Evolutionary conservation across 2,113 vertebrate genomes (phyloP).

Genomic region (Tilapia sparmanii): DNA sequence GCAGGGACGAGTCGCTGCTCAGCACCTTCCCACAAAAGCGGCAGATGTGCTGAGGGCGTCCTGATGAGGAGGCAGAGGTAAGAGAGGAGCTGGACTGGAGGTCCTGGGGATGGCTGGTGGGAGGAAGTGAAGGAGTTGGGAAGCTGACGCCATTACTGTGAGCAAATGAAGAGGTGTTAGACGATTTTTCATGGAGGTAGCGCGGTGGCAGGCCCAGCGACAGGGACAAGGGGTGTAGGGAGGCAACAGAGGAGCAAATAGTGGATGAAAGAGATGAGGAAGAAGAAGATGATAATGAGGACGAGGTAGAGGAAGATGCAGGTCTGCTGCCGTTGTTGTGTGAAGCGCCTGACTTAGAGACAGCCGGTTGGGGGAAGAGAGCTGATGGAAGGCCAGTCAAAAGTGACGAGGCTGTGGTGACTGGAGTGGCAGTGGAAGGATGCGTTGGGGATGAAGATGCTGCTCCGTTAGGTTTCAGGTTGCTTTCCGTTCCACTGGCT

Average conservation of each 20-base stretch:
- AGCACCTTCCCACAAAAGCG: constrained; percentile 88
- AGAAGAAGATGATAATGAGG: constrained; percentile 46
- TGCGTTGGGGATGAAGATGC: constrained; percentile 58
- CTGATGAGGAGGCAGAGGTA: constrained; percentile 39
- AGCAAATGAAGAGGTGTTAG: constrained; percentile 63
- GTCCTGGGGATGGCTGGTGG: constrained; percentile 63
- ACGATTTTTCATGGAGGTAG: constrained; percentile 79
- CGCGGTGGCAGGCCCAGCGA: constrained; percentile 69
- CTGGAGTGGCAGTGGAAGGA: constrained; percentile 40
- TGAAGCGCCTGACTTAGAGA: constrained; percentile 59
- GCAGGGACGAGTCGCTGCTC: constrained; percentile 89
- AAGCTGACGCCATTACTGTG: constrained; percentile 59
- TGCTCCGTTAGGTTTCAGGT: constrained; percentile 35
- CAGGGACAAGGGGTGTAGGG: constrained; percentile 69
- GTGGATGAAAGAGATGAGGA: constrained; percentile 43
- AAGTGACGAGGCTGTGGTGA: constrained; percentile 44
- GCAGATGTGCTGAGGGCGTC: constrained; percentile 78
- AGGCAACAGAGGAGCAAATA: constrained; percentile 57
- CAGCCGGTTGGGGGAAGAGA: constrained; percentile 55
- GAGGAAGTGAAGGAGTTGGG: constrained; percentile 51
- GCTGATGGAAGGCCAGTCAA: constrained; percentile 61
- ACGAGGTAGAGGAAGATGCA: constrained; percentile 41
- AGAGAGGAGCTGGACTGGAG: constrained; percentile 58
- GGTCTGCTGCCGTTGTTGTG: constrained; percentile 50
- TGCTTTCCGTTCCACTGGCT: constrained; percentile 28